Base-by-base conservation (phyloP, 2,797 vertebrate genomes). In the Aplochiton taeniatus region DNA sequence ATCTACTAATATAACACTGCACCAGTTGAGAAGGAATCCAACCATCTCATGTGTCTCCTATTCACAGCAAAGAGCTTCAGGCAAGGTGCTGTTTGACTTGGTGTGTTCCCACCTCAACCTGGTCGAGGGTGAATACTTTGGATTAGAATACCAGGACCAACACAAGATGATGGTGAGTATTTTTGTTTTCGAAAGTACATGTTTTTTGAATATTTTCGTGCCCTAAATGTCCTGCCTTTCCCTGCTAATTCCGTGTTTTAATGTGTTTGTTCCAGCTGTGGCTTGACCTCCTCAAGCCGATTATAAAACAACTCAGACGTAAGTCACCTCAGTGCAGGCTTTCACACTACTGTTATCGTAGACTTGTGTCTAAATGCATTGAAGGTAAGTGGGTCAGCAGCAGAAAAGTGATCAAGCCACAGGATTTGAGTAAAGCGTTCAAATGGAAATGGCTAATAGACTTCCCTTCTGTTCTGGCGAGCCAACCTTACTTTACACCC, bases 121-220 rank as follows among this genome's bases (percentile, higher is more conserved):
- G 49, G 91, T 98, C 11, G 98, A 99, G 85, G 96, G 96, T 0
- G 98, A 98, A 87, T 99, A 99, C 87, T 99, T 99, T 66, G 95
- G 97, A 79, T 90, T 99, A 66, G 96, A 99, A 88, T 99, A 95
- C 88, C 94, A 95, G 73, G 96, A 97, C 87, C 95, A 96, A 85
- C 95, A 93, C 68, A 98, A 97, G 85, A 96, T 96, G 89, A 95
- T 86, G 91, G 98, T 98, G 85, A 83, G 95, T 84, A 71, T 70
- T 17, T 4, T 50, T 14, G 47, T 4, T 4, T 14, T 17, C 14
- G 10, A 52, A 46, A 45, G 1, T 16, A 31, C 31, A 6, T 31
- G 31, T 31, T 31, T 31, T 31, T 6, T 3, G 31, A 31, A 31
- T 31, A 6, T 31, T 31, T 31, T 31, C 3, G 31, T 31, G 31